phyloP scores from a whole-genome alignment of 2,888 invertebrate genomes.

The Gymnoscelis rufifasciata region DNA sequence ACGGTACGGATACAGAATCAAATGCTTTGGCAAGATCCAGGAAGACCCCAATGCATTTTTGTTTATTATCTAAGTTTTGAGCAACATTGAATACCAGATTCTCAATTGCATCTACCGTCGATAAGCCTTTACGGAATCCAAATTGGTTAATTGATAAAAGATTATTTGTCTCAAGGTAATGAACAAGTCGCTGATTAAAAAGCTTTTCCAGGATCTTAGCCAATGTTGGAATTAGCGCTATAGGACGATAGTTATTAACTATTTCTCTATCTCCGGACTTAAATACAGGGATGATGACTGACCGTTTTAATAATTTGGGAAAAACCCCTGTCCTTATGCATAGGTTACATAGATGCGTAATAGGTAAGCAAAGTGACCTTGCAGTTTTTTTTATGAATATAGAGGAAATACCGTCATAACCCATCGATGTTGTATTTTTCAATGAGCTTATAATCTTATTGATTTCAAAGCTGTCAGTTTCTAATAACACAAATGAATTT shows the following conservation, averaged over 20 bases:
- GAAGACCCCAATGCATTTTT: not conserved
- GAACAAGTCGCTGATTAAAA: not conserved
- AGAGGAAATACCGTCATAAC: not conserved
- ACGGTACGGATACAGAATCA: not conserved
- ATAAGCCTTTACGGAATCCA: too few relatives aligned
- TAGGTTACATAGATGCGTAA: not conserved
- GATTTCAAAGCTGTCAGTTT: not conserved
- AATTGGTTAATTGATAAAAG: not conserved
- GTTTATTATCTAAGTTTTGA: not conserved
- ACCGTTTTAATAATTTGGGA: not conserved
- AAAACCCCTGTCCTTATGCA: not conserved
- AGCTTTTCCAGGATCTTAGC: not conserved
- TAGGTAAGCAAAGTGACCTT: not conserved
- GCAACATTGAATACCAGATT: not conserved
- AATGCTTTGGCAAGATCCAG: not conserved
- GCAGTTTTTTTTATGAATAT: not conserved
- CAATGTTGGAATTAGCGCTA: not conserved
- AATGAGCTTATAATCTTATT: not conserved
- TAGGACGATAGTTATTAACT: not conserved
- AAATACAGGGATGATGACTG: not conserved
- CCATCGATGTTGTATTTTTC: not conserved
- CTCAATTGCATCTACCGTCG: not conserved
- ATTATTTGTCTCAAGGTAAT: not conserved
- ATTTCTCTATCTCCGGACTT: not conserved
- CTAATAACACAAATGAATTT: not conserved